phyloP scores from a whole-genome alignment of 2,113 vertebrate species.

The Epinephelus lanceolatus region DNA sequence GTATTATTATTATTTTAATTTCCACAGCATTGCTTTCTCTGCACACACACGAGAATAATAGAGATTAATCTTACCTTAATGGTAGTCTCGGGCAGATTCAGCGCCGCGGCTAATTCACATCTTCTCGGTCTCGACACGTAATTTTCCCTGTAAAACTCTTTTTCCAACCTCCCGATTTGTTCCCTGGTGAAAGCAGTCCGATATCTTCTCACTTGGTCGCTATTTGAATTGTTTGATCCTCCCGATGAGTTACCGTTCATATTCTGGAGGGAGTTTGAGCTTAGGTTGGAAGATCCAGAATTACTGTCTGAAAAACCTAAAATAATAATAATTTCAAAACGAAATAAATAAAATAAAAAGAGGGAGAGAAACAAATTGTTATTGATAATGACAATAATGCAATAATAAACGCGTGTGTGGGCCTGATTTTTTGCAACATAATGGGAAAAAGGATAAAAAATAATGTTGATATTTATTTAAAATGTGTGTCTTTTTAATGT shows the following conservation, averaged over 20 bases:
- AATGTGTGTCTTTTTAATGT: neutral
- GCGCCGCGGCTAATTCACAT: slow-evolving; percentile 95
- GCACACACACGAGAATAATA: slow-evolving; percentile 29
- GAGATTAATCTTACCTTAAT: slow-evolving; percentile 90
- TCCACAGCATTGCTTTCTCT: neutral
- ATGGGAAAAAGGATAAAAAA: neutral
- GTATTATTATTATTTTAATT: neutral
- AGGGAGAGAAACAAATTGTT: slow-evolving; percentile 1
- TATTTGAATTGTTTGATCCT: slow-evolving; percentile 88
- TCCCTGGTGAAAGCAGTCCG: slow-evolving; percentile 93
- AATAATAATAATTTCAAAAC: slow-evolving; percentile 9
- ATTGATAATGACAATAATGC: neutral
- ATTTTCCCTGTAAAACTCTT: slow-evolving; percentile 95
- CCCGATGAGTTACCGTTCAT: slow-evolving; percentile 88
- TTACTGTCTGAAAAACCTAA: slow-evolving; percentile 92
- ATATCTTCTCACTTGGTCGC: slow-evolving; percentile 92
- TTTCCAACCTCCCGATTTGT: slow-evolving; percentile 92
- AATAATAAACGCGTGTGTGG: neutral
- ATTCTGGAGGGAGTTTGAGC: slow-evolving; percentile 86
- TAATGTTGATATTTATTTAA: neutral
- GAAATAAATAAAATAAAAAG: neutral
- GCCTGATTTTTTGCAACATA: neutral
- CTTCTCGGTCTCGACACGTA: slow-evolving; percentile 95
- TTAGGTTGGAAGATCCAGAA: slow-evolving; percentile 87
- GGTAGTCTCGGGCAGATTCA: slow-evolving; percentile 97